These are phyloP conservation scores for Chironomus tentans DNA, from an alignment of 2,888 invertebrate genomes.

Conservation along the genomic window DNA sequence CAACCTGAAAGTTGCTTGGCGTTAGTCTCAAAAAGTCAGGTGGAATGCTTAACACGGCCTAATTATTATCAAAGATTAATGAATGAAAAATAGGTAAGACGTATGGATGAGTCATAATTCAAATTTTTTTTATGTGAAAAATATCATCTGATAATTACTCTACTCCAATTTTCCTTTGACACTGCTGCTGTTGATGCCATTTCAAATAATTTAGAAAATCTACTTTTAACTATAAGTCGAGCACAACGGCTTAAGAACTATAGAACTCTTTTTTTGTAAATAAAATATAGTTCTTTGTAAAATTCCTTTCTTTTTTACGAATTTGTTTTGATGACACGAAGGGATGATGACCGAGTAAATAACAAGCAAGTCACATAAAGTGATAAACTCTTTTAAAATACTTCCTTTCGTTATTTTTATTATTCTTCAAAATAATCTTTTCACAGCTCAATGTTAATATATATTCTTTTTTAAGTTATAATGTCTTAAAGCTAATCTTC, in stretches of 20 bases:
- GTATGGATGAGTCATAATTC: conserved; percentile 15
- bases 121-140: not conserved
- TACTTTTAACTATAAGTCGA: too few species aligned
- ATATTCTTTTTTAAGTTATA: too few species aligned
- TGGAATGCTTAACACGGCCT: conserved; percentile 35
- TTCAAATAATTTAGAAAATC: conserved; percentile 21
- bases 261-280: too few species aligned
- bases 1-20: conserved; percentile 31
- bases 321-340: not conserved
- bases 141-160: conserved; percentile 29
- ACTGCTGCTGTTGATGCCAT: conserved; percentile 29
- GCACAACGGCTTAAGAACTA: too few species aligned
- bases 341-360: not conserved
- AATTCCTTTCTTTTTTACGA: not conserved
- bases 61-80: not conserved
- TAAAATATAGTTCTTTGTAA: not conserved
- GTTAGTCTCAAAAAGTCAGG: conserved; percentile 35
- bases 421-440: not conserved
- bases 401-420: not conserved
- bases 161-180: conserved; percentile 32
- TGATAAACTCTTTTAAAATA: not conserved
- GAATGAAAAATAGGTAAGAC: not conserved
- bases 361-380: not conserved
- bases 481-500: too few species aligned
- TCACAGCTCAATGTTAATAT: too few species aligned